Base-by-base conservation (phyloP, 2,113 vertebrate genomes). In the Myotis davidii region DNA sequence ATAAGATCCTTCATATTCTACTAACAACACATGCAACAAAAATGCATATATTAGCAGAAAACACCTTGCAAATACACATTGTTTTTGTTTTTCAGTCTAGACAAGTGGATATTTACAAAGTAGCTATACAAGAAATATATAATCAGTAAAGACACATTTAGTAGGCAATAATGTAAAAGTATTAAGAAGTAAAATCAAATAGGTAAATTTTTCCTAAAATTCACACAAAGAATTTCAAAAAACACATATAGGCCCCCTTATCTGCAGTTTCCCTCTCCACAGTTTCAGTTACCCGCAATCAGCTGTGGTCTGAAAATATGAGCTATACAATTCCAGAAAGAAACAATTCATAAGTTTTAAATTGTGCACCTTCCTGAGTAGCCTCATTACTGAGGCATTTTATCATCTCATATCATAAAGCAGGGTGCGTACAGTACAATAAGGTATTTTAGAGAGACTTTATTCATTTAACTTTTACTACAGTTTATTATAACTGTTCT, bases 161-260 rank as follows among this genome's bases (percentile, higher is more conserved):
- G 7, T 54, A 82, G 45, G 5, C 48, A 97, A 87, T 2, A 81
- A 27, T 0, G 9, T 42, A 91, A 56, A 52, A 54, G 17, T 48
- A 73, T 27, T 56, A 85, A 95, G 67, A 85, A 95, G 67, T 82
- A 77, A 90, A 90, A 81, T 34, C 45, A 48, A 87, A 50, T 2
- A 82, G 0, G 6, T 39, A 78, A 88, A 78, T 78, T 91, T 45
- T 94, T 85, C 52, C 65, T 93, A 94, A 95, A 95, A 82, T 3
- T 70, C 9, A 81, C 56, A 96, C 23, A 45, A 89, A 32, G n/a
- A 88, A 91, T 42, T 39, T 32, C 9, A 42, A 56, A 27, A 29
- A 48, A 65, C n/a, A 79, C 7, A 34, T 8, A 74, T 14, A 87
- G 27, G 37, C 20, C 56, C 56, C 56, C 27, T 64, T 83, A 13